These are phyloP conservation scores for Nicator chloris DNA, from an alignment of 2,113 vertebrate species.

Conservation along the genomic window DNA sequence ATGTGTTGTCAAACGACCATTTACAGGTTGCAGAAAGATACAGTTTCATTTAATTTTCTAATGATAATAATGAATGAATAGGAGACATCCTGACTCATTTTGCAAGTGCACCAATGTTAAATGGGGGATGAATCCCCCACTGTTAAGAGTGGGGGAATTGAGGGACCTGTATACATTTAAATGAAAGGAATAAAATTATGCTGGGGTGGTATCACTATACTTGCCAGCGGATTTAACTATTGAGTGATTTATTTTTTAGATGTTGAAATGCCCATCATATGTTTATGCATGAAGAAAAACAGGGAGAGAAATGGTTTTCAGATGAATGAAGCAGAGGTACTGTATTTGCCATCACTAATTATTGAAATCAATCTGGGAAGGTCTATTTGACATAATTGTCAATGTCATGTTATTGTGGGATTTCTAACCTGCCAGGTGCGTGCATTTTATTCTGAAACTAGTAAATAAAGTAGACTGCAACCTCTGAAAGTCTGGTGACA, in stretches of 20 bases:
- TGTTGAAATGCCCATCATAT: neutral
- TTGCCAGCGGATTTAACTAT: neutral
- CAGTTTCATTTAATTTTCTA: conserved; percentile 59
- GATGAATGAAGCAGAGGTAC: neutral
- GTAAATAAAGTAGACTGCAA: neutral
- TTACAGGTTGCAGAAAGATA: conserved; percentile 25
- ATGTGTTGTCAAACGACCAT: conserved; percentile 28
- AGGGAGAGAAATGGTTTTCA: neutral
- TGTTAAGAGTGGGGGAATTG: neutral
- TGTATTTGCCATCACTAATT: neutral
- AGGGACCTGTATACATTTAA: neutral
- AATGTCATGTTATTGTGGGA: neutral
- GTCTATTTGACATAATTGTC: neutral
- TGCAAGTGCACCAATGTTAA: neutral
- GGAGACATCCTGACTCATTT: neutral
- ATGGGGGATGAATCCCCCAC: neutral
- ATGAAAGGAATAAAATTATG: neutral
- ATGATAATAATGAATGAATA: conserved; percentile 21
- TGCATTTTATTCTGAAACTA: neutral
- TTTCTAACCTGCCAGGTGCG: neutral
- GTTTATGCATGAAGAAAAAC: neutral
- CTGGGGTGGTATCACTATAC: neutral
- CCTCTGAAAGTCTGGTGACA: neutral
- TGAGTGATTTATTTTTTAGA: neutral
- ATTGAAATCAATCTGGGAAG: neutral